Evolutionary conservation across 2,113 vertebrate genomes (phyloP).

Genomic region (Oryzias javanicus): DNA sequence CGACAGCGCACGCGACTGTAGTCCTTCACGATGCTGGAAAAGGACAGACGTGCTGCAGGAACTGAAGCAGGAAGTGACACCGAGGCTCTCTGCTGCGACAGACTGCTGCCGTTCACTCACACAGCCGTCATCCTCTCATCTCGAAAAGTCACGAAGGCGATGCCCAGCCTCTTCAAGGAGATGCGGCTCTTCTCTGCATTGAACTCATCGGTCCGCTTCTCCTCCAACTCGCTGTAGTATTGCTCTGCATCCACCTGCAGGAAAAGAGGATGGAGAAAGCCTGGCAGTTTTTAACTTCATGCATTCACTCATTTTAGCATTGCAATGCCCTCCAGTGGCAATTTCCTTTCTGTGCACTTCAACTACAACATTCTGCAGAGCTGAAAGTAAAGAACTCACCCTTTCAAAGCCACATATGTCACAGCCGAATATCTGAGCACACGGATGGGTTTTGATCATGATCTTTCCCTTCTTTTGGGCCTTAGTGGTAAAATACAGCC

Average conservation of each 20-base stretch:
- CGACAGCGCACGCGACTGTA: slow-evolving; percentile 80
- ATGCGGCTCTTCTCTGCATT: slow-evolving; percentile 93
- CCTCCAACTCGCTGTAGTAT: slow-evolving; percentile 94
- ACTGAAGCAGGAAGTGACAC: neutral
- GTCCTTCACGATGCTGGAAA: slow-evolving; percentile 86
- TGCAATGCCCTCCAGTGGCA: slow-evolving; percentile 75
- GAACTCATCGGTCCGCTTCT: slow-evolving; percentile 94
- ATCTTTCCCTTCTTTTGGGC: slow-evolving; percentile 89
- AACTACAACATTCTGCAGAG: neutral
- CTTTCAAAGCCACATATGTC: slow-evolving; percentile 89
- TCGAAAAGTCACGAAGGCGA: slow-evolving; percentile 93
- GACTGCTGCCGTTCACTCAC: slow-evolving; percentile 77
- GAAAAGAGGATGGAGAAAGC: neutral
- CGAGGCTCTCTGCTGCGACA: slow-evolving; percentile 3
- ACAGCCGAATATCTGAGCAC: slow-evolving; percentile 90
- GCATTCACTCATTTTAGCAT: slow-evolving; percentile 37
- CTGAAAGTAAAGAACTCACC: slow-evolving; percentile 66
- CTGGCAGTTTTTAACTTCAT: no score
- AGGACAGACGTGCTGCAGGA: slow-evolving; percentile 10
- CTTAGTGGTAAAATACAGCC: slow-evolving; percentile 91
- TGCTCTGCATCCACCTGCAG: slow-evolving; percentile 94
- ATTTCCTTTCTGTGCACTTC: slow-evolving; percentile 30
- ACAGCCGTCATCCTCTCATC: slow-evolving; percentile 88
- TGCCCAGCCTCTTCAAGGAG: slow-evolving; percentile 84
- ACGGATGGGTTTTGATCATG: slow-evolving; percentile 92